Base-by-base conservation (phyloP, 2,113 vertebrate species). In the Stercorarius parasiticus region DNA sequence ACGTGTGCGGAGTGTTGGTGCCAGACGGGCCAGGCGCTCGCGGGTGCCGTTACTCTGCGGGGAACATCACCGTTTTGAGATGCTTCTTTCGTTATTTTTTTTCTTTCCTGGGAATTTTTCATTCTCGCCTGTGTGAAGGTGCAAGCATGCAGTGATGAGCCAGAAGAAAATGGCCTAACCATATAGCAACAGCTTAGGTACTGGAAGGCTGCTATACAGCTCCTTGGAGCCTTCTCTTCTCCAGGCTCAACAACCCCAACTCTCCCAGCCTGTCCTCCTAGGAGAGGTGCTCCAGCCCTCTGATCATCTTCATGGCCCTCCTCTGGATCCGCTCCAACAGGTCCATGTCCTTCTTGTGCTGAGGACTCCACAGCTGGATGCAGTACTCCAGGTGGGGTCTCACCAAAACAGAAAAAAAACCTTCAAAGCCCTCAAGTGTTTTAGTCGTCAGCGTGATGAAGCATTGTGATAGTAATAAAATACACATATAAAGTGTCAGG, bases 101-200 rank as follows among this genome's bases (percentile, higher is more conserved):
- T 55, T 26, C 13, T 25, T 20, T 17, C 3, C 20, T 2, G 36
- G 17, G 12, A 4, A 2, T 5, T 2, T 12, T 19, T 19, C 18
- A 18, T 12, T 9, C 38, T 16, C 9, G 5, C 2, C 43, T 11
- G 40, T 1, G 32, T 8, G 58, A 5, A 16, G 8, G 47, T 3
- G 58, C 19, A 1, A 5, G 8, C 2, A 17, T 4, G 50, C 82
- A 5, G n/a, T 4, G 66, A 8, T 2, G 38, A 16, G 13, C 26
- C 1, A 4, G 27, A 5, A 13, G 43, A 21, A 11, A 8, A 29
- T 11, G 18, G 23, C 23, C 0, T 1, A 7, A 7, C 10, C 10
- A 2, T 21, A 9, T 7, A 5, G 21, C 13, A 29, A 3, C 6
- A 13, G 21, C 3, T 15, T 15, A 38, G 23, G 25, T 62, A 27